Percentiles rank a stretch among this genome's conserved stretches.
These are phyloP conservation scores for Periplaneta americana DNA, from an alignment of 1,140 invertebrate species.

Conservation along the genomic window DNA sequence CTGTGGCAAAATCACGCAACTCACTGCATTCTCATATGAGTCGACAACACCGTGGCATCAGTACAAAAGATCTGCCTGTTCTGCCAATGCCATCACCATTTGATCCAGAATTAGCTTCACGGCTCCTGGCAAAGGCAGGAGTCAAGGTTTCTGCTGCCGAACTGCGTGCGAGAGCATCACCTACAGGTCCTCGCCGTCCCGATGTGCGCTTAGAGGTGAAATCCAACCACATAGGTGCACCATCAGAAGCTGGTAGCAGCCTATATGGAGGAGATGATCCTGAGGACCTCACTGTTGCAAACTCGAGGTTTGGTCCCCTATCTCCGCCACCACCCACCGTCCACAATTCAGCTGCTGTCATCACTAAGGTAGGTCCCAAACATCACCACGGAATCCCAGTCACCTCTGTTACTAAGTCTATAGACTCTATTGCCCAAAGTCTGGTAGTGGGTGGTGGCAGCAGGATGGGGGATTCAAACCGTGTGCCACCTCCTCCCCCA, in stretches of 20 bases:
- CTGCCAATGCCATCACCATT: slow-evolving; percentile 86
- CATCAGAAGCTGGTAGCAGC: slow-evolving; percentile 61
- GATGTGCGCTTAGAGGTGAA: slow-evolving; percentile 66
- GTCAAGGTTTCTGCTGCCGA: slow-evolving; percentile 76
- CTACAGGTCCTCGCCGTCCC: slow-evolving; percentile 68
- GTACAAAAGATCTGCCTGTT: slow-evolving; percentile 85
- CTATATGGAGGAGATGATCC: slow-evolving; percentile 71
- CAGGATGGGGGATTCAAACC: background rate
- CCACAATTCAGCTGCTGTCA: slow-evolving; percentile 33
- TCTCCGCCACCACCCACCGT: slow-evolving; percentile 35
- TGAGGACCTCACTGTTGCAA: slow-evolving; percentile 66
- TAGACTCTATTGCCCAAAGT: slow-evolving; percentile 44
- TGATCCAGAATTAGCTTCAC: slow-evolving; percentile 76
- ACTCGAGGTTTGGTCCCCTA: slow-evolving; percentile 18
- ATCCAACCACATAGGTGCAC: slow-evolving; percentile 33
- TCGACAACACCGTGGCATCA: slow-evolving; percentile 84
- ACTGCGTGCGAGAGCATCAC: slow-evolving; percentile 70
- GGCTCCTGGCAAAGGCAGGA: slow-evolving; percentile 76
- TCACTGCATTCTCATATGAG: slow-evolving; percentile 90
- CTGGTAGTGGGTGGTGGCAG: slow-evolving; percentile 27
- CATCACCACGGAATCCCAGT: slow-evolving; percentile 10
- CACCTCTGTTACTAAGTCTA: slow-evolving; percentile 53
- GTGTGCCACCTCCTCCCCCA: slow-evolving; percentile 10
- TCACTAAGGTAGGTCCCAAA: slow-evolving; percentile 32
- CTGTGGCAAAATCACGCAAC: slow-evolving; percentile 86